Evolutionary conservation across 2,113 vertebrate genomes (phyloP).

Genomic region (Onychorhynchus coronatus): DNA sequence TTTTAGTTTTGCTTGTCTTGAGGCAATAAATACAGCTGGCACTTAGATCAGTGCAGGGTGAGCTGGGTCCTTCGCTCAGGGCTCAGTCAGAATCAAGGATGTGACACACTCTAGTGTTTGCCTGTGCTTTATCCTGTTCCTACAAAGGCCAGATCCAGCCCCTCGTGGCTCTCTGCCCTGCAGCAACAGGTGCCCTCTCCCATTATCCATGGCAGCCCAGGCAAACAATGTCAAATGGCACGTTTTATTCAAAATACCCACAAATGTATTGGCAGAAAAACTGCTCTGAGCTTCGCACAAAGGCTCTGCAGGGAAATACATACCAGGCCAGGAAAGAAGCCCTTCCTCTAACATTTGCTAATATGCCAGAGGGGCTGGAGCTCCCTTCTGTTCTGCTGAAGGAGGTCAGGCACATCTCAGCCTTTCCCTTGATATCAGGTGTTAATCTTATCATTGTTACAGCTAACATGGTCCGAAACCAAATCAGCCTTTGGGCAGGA

Average conservation of each 20-base stretch:
- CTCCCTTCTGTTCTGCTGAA: not conserved
- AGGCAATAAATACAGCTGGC: not conserved
- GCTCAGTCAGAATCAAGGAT: not conserved
- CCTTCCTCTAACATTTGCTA: not conserved
- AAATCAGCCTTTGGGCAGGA: slow-evolving; percentile 34
- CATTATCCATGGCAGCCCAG: not conserved
- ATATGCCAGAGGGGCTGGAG: not conserved
- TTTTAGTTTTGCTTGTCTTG: not conserved
- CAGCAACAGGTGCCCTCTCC: not conserved
- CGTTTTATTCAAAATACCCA: slow-evolving; percentile 10
- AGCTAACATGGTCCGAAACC: not conserved
- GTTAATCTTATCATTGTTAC: slow-evolving; percentile 23
- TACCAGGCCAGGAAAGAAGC: not conserved
- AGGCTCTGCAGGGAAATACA: slow-evolving; percentile 3
- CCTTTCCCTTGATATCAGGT: not conserved
- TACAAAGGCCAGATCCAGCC: not conserved
- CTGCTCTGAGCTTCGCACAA: not conserved
- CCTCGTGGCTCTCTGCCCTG: not conserved
- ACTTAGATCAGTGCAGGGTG: not conserved
- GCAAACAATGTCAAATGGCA: not conserved
- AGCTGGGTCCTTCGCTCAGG: not conserved
- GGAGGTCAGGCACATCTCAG: not conserved
- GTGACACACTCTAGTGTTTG: accelerated
- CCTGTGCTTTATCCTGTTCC: not conserved
- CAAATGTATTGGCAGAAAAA: not conserved